Conservation (phyloP, 2,888 invertebrate genomes). For the Calameuta idolon region DNA sequence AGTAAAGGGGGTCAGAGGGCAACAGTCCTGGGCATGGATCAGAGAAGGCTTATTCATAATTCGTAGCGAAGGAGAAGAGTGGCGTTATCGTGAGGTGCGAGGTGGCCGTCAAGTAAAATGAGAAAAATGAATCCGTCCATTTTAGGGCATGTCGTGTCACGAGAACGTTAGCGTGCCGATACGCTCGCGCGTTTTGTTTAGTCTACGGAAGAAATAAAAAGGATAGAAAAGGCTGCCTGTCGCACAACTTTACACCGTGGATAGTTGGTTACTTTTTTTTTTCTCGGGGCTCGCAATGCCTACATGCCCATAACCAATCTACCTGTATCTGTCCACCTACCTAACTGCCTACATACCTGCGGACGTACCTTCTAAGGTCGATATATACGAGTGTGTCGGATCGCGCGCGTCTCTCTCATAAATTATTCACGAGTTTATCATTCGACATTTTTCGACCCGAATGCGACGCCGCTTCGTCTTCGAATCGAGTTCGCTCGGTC, state of each 20-base stretch:
- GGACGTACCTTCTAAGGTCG: background rate
- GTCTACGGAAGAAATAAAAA: background rate
- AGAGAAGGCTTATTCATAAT: background rate
- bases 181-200: background rate
- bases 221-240: background rate
- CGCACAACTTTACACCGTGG: background rate
- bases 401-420: background rate
- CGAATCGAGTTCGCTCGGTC: background rate
- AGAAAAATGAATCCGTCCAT: background rate
- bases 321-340: background rate
- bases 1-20: background rate
- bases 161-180: background rate
- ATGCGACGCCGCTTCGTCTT: background rate
- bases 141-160: background rate
- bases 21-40: background rate
- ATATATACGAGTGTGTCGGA: background rate
- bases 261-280: background rate
- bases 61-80: background rate
- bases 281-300: background rate
- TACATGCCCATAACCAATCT: background rate
- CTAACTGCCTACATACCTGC: background rate
- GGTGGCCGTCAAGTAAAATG: background rate
- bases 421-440: background rate
- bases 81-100: background rate
- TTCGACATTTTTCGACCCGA: background rate